Percentiles rank a stretch among this genome's conserved stretches.
Evolutionary conservation across 2,888 invertebrate species (phyloP).

Genomic region (Heliconius ethilla): DNA sequence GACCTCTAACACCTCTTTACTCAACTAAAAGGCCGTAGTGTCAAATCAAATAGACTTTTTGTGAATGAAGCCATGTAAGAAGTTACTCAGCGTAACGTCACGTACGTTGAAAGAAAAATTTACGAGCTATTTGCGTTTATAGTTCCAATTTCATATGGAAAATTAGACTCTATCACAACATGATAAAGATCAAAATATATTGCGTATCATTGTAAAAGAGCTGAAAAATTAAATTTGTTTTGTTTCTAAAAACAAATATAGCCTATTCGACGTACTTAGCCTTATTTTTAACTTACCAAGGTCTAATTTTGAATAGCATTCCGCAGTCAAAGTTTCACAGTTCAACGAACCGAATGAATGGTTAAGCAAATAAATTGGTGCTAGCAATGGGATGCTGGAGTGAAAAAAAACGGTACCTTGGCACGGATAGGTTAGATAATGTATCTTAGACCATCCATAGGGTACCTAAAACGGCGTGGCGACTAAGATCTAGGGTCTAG

Average conservation of each 20-base stretch:
- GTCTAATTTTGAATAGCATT: conserved; percentile 39
- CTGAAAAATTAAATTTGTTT: conserved; percentile 40
- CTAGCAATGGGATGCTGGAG: conserved; percentile 59
- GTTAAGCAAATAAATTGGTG: conserved; percentile 72
- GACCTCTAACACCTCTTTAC: conserved; percentile 40
- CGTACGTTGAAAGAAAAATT: conserved; percentile 57
- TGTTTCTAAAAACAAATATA: conserved; percentile 29
- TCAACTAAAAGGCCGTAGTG: conserved; percentile 49
- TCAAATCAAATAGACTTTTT: conserved; percentile 60
- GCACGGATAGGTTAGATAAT: conserved; percentile 54
- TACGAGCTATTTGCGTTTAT: conserved; percentile 36
- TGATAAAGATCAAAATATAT: conserved; percentile 32
- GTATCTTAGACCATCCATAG: conserved; percentile 47
- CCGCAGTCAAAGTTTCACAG: conserved; percentile 45
- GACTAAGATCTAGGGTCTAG: conserved; percentile 28
- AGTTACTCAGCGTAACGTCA: conserved; percentile 58
- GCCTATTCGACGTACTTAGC: conserved; percentile 27
- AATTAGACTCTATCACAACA: conserved; percentile 5
- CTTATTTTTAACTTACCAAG: conserved; percentile 37
- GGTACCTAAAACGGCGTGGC: conserved; percentile 42
- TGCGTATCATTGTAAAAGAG: conserved; percentile 12
- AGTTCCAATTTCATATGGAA: background rate
- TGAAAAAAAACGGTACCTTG: conserved; percentile 57
- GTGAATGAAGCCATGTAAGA: conserved; percentile 55
- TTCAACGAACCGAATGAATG: conserved; percentile 67